Evolutionary conservation across 2,888 invertebrate genomes (phyloP), one percentile per base, ranked within the genome.

Genomic region (Protophormia terraenovae): DNA sequence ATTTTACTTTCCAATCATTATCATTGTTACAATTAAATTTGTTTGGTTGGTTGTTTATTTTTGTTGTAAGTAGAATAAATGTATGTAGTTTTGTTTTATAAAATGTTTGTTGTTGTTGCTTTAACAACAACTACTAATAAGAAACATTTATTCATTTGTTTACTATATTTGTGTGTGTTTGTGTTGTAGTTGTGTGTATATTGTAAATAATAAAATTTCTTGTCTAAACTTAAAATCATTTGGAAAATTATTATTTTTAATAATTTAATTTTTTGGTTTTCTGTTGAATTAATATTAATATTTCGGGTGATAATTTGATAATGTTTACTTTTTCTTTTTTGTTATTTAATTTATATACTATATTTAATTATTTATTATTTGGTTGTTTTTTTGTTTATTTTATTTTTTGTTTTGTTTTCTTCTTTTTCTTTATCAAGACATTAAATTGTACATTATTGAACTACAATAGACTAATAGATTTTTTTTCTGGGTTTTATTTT

Each of bases 31-130:
- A 75, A 66, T 75, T 78, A 67, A 32, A 73, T 64, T 22, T 41
- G 12, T 66, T 29, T 82, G 55, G 60, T 78, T 67, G n/a, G 27
- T 38, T 67, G 6, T 76, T 75, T 53, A 3, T 45, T 76, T 41
- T 73, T 67, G 81, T 87, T 88, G 87, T 86, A 87, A 87, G 87
- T 89, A 88, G 86, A 89, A 60, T 82, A 71, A 66, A 27, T 79
- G n/a, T 75, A 55, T 80, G 27, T 81, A 62, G 45, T 76, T 79
- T 27, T 75, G 64, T 22, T n/a, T n/a, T n/a, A n/a, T n/a, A n/a
- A n/a, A n/a, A n/a, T n/a, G n/a, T n/a, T n/a, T 71, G 38, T 60
- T 27, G 72, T 53, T 66, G 64, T 76, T 77, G 35, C 55, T 72
- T 7, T 38, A 53, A 62, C 53, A 64, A 66, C 84, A 58, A 58